Percentiles rank a stretch among this genome's conserved stretches.
Evolutionary conservation across 2,888 invertebrate genomes (phyloP).

Genomic region (Andrena haemorrhoa): DNA sequence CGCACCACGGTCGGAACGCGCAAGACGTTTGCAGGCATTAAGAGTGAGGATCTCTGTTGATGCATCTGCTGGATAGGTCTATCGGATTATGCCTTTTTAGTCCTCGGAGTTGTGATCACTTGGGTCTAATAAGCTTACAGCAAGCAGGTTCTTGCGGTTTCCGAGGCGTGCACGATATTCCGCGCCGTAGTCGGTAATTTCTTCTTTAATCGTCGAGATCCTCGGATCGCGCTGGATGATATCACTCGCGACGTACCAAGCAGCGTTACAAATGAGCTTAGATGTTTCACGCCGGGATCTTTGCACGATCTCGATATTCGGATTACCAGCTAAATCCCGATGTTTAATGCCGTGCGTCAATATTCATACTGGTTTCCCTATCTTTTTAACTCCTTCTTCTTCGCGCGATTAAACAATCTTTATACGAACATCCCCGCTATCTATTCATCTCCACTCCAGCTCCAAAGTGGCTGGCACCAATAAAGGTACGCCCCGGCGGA

Average conservation of each 20-base stretch:
- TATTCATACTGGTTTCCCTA: not conserved
- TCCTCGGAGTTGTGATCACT: slow-evolving; percentile 13
- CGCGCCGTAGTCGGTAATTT: slow-evolving; percentile 32
- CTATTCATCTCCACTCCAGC: not conserved
- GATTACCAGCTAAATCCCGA: slow-evolving; percentile 9
- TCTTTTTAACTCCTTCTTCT: not conserved
- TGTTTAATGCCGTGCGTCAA: not conserved
- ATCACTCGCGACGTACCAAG: not conserved
- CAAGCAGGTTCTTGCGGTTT: slow-evolving; percentile 31
- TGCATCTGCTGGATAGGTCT: slow-evolving; percentile 5
- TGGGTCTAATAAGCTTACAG: slow-evolving; percentile 48
- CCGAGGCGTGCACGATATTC: slow-evolving; percentile 19
- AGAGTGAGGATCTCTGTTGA: not conserved
- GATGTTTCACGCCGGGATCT: slow-evolving; percentile 3
- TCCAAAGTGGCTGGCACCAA: not conserved
- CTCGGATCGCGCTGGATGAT: slow-evolving; percentile 7
- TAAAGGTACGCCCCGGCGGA: not conserved
- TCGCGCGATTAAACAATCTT: not conserved
- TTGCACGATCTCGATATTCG: slow-evolving; percentile 20
- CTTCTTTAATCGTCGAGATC: slow-evolving; percentile 39
- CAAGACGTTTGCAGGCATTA: slow-evolving; percentile 8
- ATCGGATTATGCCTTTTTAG: slow-evolving; percentile 38
- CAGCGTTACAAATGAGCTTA: slow-evolving; percentile 10
- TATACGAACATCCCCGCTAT: no score
- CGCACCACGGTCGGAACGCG: not conserved